Base-by-base conservation (phyloP, 2,888 invertebrate genomes). In the Lasioglossum vierecki region DNA sequence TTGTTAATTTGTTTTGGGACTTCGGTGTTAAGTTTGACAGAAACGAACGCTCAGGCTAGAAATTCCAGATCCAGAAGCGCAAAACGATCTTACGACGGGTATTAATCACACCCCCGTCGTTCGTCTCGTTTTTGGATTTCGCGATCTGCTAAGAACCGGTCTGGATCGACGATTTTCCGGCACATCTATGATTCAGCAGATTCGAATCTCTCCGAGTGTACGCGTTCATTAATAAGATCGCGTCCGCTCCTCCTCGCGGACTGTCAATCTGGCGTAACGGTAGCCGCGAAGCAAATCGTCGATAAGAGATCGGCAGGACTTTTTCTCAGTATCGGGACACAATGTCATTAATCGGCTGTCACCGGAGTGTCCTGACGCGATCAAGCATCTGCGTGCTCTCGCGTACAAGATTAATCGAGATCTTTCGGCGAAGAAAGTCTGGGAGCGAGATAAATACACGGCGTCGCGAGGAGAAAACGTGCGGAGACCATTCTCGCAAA, bases 101-200 rank as follows among this genome's bases (percentile, higher is more conserved):
- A 77, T 76, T 84, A 85, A 85, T 88, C 88, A 76, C 78, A 63
- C 44, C 68, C 57, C 57, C 70, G 76, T 85, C 79, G 72, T 76
- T 76, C 79, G 74, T 49, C 70, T 75, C n/a, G 76, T 81, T 88
- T 88, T 81, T 75, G 83, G 76, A 80, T 76, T 80, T 80, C 71
- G 49, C 46, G 49, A 75, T 18, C 70, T 71, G 84, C 66, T 78
- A 82, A 86, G 74, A 80, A 80, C 80, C 72, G 57, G 53, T 26
- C 63, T 18, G 68, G 75, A 39, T 66, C 71, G 53, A 13, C 22
- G 13, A 63, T 75, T 75, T 60, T 80, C 76, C 73, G 73, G 57
- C 15, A 53, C 15, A 53, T 57, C 26, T 18, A 35, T 30, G 71
- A 46, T 26, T 30, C 68, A 41, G 15, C 30, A 8, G 85, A 85